Base-by-base conservation (phyloP, 1,140 invertebrate genomes). In the Scaptomyza montana region DNA sequence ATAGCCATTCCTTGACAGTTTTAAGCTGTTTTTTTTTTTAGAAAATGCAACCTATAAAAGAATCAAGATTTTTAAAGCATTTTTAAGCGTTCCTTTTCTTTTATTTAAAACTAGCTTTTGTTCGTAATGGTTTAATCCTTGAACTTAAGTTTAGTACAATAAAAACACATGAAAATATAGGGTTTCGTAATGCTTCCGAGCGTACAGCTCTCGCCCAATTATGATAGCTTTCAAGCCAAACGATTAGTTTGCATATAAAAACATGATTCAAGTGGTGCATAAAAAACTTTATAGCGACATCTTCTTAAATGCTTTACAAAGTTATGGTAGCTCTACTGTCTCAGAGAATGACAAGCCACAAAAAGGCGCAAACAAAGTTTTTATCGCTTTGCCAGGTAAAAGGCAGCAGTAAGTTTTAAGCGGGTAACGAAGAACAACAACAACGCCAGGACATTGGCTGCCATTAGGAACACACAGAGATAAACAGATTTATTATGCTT, bases 401-500 rank as follows among this genome's bases (percentile, higher is more conserved):
- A 41, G 60, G 39, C 46, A 30, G 21, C 21, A 25, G 57, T 36
- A 86, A 77, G 61, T 80, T 85, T 85, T 69, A 66, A 77, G 64
- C 61, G 71, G 67, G 60, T 62, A 36, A 36, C 78, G 65, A 51
- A 51, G 36, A 25, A 25, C 21, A 25, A 64, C 57, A 51, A 64
- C 57, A 53, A 71, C 55, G 50, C 33, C 70, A 66, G 75, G 63
- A 75, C 78, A 87, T 78, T 80, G 70, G 78, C 74, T 71, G 71
- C 66, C 54, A 62, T 74, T 62, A 70, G 8, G 33, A 70, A 55
- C 60, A 55, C 67, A 59, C 62, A 39, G 72, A 87, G 84, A 86
- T 87, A 87, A 87, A 87, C 82, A 82, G 82, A 87, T 87, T 87
- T 87, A 87, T 87, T 87, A 73, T 75, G 68, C 74, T 76, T 72